phyloP scores from a whole-genome alignment of 2,888 invertebrate species.

The Dendrolimus houi region DNA sequence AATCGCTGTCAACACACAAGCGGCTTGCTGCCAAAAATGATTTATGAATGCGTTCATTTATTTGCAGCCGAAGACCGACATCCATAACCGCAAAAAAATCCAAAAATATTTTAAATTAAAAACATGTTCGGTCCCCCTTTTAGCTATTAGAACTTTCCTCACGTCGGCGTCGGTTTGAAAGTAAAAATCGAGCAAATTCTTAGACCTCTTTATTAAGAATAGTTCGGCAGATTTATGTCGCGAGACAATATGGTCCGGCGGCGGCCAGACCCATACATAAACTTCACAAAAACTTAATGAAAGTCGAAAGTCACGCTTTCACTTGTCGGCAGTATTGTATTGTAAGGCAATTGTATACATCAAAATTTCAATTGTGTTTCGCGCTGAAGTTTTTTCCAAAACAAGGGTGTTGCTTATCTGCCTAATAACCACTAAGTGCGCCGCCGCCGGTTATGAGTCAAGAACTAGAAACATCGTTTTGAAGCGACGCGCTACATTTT shows the following conservation, averaged over 20 bases:
- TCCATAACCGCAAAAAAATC: slow-evolving; percentile 1
- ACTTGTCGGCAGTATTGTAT: slow-evolving; percentile 64
- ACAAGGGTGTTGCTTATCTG: slow-evolving; percentile 23
- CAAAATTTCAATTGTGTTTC: slow-evolving; percentile 39
- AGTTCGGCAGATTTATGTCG: slow-evolving; percentile 49
- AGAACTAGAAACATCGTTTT: neutral
- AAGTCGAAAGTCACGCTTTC: slow-evolving; percentile 75
- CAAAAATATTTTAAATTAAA: slow-evolving; percentile 13
- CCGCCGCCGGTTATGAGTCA: neutral
- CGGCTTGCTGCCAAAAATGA: neutral
- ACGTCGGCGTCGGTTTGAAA: slow-evolving; percentile 29
- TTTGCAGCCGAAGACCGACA: neutral
- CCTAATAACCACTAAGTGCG: neutral
- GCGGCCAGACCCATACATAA: slow-evolving; percentile 54
- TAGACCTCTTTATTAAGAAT: slow-evolving; percentile 40
- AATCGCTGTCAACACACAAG: neutral
- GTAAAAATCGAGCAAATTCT: slow-evolving; percentile 43
- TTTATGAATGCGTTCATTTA: neutral
- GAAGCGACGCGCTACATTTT: neutral
- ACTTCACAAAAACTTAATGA: slow-evolving; percentile 71
- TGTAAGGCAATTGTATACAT: slow-evolving; percentile 58
- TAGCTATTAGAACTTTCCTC: slow-evolving; percentile 28
- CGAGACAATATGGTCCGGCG: slow-evolving; percentile 66
- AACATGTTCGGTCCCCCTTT: slow-evolving; percentile 15
- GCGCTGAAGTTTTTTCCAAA: slow-evolving; percentile 28